Evolutionary conservation across 2,113 vertebrate species (phyloP).

Genomic region (Collichthys lucidus): DNA sequence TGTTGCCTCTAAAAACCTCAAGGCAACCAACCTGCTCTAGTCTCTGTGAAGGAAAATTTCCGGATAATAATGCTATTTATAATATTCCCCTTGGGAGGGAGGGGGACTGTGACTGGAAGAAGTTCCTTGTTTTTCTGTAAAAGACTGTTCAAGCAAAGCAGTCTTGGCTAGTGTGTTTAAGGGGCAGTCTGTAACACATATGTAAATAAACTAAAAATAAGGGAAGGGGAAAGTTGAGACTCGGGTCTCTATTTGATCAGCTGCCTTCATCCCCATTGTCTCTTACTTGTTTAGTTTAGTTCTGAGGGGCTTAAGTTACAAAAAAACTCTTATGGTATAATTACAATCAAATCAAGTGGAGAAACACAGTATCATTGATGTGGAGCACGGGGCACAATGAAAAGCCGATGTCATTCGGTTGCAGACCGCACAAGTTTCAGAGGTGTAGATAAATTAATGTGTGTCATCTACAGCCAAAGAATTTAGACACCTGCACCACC

Average conservation of each 20-base stretch:
- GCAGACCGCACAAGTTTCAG: neutral
- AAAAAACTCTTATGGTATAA: neutral
- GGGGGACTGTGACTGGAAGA: constrained; percentile 43
- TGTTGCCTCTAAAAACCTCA: constrained; percentile 61
- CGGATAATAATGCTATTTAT: constrained; percentile 71
- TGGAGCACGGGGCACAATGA: neutral
- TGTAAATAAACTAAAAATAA: constrained; percentile 27
- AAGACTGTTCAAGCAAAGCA: constrained; percentile 36
- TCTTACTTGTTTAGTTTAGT: neutral
- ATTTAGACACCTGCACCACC: neutral
- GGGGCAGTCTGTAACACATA: neutral
- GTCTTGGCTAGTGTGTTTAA: constrained; percentile 6
- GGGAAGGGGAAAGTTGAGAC: neutral
- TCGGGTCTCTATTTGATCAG: constrained; percentile 27
- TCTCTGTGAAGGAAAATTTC: constrained; percentile 56
- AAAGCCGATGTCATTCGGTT: neutral
- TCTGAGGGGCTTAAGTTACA: neutral
- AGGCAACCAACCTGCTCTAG: constrained; percentile 45
- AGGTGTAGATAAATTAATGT: no score
- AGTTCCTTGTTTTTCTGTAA: constrained; percentile 55
- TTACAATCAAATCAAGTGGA: neutral
- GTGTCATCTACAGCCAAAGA: neutral
- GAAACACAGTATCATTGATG: no score
- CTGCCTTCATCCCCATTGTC: constrained; percentile 9
- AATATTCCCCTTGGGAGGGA: constrained; percentile 39